Conservation (phyloP, 2,888 invertebrate species). For the Zygaena filipendulae region DNA sequence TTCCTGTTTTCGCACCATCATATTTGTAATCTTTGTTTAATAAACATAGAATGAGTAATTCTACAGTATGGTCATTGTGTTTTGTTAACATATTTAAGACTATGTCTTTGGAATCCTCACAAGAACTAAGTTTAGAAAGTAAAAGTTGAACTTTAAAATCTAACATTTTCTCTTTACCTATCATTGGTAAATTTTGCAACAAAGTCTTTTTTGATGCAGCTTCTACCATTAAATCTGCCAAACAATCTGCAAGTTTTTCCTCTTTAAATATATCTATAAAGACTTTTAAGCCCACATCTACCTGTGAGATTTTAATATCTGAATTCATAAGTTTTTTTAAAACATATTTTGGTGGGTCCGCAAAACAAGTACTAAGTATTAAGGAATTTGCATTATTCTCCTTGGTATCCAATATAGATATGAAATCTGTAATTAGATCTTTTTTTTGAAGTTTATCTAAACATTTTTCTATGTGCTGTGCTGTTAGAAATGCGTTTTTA, state of each 20-base stretch:
- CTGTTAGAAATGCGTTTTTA: constrained; percentile 60
- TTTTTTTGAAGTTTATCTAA: constrained; percentile 51
- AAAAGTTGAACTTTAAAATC: constrained; percentile 39
- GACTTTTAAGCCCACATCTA: constrained; percentile 37
- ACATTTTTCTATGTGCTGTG: constrained; percentile 64
- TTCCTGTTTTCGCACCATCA: constrained; percentile 8
- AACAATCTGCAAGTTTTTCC: constrained; percentile 32
- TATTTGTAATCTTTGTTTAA: constrained; percentile 28
- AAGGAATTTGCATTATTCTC: constrained; percentile 24
- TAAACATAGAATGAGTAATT: constrained; percentile 37
- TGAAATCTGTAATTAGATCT: constrained; percentile 45
- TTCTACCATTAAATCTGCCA: constrained; percentile 45
- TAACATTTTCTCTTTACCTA: constrained; percentile 31
- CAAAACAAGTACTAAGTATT: constrained; percentile 34
- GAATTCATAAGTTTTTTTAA: constrained; percentile 47
- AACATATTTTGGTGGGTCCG: constrained; percentile 43
- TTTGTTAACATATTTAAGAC: constrained; percentile 27
- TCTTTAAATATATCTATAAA: constrained; percentile 40
- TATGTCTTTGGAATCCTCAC: constrained; percentile 22
- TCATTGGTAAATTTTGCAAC: constrained; percentile 28
- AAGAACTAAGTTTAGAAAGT: constrained; percentile 26
- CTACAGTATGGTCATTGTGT: constrained; percentile 28
- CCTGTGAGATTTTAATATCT: constrained; percentile 26
- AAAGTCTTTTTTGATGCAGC: constrained; percentile 46
- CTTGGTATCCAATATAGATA: constrained; percentile 26